Conservation (phyloP, 2,888 invertebrate genomes). For the Plemyria rubiginata region DNA sequence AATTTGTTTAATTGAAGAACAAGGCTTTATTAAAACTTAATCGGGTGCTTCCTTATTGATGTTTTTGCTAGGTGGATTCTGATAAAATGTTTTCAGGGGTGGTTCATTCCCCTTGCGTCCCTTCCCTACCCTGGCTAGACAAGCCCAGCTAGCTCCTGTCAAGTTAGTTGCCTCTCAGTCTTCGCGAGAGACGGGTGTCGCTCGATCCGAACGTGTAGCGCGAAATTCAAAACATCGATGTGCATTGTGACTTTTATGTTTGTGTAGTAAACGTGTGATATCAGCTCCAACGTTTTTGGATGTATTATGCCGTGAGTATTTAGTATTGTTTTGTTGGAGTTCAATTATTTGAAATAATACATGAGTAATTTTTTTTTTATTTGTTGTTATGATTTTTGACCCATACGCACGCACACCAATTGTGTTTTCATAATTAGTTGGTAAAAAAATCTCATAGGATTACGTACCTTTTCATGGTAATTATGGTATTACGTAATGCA, state of each 20-base stretch:
- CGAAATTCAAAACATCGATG: conserved; percentile 64
- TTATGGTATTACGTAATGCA: not conserved
- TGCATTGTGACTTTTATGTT: conserved; percentile 45
- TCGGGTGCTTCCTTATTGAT: conserved; percentile 68
- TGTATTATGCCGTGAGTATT: conserved; percentile 20
- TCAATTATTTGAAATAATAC: not conserved
- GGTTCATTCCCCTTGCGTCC: conserved; percentile 55
- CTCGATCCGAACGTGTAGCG: conserved; percentile 53
- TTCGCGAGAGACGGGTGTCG: conserved; percentile 57
- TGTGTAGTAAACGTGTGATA: conserved; percentile 43
- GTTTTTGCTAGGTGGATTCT: conserved; percentile 64
- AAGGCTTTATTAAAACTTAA: conserved; percentile 64
- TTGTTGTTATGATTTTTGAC: not conserved
- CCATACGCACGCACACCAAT: not conserved
- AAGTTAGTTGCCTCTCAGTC: conserved; percentile 64
- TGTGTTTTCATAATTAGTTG: not conserved
- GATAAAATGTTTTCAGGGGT: conserved; percentile 59
- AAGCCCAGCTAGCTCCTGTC: conserved; percentile 45
- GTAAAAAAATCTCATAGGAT: no score
- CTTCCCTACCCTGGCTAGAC: conserved; percentile 73
- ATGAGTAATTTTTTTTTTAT: not conserved
- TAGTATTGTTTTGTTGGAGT: no score
- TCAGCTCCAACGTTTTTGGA: conserved; percentile 17
- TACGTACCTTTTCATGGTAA: no score
- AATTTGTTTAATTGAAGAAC: conserved; percentile 59